These are phyloP conservation scores for Echinarachnius parma DNA, from an alignment of 53 echinoderm and acorn worm species.

Conservation along the genomic window DNA sequence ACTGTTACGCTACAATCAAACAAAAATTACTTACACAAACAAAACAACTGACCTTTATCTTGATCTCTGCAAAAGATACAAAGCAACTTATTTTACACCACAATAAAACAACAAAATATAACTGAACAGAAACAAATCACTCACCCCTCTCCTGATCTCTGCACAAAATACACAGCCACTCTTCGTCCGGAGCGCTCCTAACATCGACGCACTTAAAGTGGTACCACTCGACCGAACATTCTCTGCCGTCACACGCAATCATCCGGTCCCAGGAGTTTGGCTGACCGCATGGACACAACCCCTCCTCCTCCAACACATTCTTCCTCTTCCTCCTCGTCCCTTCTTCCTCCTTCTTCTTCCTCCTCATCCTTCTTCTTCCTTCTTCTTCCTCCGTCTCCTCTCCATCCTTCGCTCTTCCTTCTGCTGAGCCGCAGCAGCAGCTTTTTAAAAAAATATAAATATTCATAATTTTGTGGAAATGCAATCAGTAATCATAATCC, in stretches of 20 bases:
- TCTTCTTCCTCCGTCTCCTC: too few relatives aligned
- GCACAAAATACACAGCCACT: conserved; percentile 40
- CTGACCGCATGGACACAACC: conserved; percentile 40
- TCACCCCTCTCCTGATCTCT: conserved; percentile 15
- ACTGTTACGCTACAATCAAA: too few relatives aligned
- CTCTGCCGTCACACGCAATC: conserved; percentile 34
- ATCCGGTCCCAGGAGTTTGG: conserved; percentile 41
- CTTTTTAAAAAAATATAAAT: too few relatives aligned
- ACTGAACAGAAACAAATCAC: too few relatives aligned
- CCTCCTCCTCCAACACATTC: not conserved
- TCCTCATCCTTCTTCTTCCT: not conserved
- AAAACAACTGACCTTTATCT: too few relatives aligned
- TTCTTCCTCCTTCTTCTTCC: conserved; percentile 11
- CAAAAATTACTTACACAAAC: too few relatives aligned
- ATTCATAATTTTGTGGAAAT: too few relatives aligned
- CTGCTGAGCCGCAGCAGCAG: not conserved
- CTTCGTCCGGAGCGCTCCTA: conserved; percentile 13
- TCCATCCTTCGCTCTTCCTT: conserved; percentile 2
- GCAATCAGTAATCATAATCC: too few relatives aligned
- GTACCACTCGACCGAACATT: conserved; percentile 36
- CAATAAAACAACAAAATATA: too few relatives aligned
- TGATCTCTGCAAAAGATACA: too few relatives aligned
- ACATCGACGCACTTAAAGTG: conserved; percentile 37
- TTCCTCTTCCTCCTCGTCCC: conserved; percentile 1
- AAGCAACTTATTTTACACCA: too few relatives aligned